Evolutionary conservation across 1,140 invertebrate genomes (phyloP).

Genomic region (Brachionus rubens): DNA sequence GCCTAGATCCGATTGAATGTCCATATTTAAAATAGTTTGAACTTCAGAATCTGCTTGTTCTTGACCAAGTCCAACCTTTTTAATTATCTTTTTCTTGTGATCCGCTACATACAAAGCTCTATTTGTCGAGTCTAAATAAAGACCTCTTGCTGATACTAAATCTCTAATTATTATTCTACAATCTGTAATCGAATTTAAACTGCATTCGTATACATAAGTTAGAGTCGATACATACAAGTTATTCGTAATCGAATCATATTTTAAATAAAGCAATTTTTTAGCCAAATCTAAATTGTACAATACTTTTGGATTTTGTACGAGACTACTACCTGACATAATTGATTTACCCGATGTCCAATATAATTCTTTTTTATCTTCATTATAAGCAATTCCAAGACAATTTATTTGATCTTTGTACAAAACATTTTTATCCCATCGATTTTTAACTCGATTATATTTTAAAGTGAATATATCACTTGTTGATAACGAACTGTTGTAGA

Average conservation of each 20-base stretch:
- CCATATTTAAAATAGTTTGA: too few species aligned
- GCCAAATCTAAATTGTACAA: constrained; percentile 27
- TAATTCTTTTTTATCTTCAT: constrained; percentile 24
- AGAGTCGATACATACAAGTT: constrained; percentile 24
- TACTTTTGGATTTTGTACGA: neutral
- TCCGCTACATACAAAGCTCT: constrained; percentile 24
- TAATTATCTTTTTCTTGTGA: constrained; percentile 10
- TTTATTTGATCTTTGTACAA: constrained; percentile 22
- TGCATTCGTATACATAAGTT: constrained; percentile 34
- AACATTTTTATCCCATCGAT: constrained; percentile 24
- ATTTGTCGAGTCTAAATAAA: constrained; percentile 7
- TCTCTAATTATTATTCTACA: constrained; percentile 37
- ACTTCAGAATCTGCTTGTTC: constrained; percentile 9
- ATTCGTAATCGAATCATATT: constrained; percentile 4
- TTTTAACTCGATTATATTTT: neutral
- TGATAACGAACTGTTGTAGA: constrained; percentile 37
- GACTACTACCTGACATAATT: neutral
- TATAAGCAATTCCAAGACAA: constrained; percentile 45
- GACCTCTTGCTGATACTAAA: constrained; percentile 31
- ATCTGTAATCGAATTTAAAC: neutral
- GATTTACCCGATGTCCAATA: constrained; percentile 39
- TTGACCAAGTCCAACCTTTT: neutral
- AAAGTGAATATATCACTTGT: constrained; percentile 41
- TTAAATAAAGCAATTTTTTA: constrained; percentile 34
- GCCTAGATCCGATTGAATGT: too few species aligned